Evolutionary conservation across 1,140 invertebrate genomes (phyloP).

Genomic region (Pentalonia nigronervosa): DNA sequence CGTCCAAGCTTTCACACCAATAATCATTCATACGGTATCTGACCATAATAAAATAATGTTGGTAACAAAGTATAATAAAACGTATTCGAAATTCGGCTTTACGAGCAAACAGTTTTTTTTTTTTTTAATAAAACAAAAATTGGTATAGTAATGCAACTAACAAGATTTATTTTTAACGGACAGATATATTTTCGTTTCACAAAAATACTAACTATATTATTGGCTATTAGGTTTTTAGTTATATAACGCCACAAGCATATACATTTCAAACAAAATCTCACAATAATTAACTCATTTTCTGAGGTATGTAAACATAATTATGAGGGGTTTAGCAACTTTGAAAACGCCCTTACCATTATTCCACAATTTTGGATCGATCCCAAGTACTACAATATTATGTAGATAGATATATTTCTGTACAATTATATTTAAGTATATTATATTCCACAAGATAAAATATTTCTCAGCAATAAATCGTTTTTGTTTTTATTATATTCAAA

Average conservation of each 20-base stretch:
- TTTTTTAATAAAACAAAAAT: neutral
- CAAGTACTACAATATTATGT: neutral
- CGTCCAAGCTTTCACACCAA: neutral
- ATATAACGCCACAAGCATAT: neutral
- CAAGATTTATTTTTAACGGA: neutral
- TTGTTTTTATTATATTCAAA: neutral
- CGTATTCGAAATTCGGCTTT: neutral
- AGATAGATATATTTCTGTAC: neutral
- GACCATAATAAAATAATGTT: neutral
- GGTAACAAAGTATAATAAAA: neutral
- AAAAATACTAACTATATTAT: neutral
- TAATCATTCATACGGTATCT: neutral
- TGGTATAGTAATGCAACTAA: neutral
- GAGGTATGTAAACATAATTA: neutral
- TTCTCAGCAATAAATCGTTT: neutral
- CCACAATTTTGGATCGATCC: neutral
- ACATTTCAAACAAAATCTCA: neutral
- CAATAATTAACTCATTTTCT: neutral
- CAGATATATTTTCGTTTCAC: neutral
- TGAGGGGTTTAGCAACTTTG: neutral
- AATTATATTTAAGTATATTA: slow-evolving; percentile 2
- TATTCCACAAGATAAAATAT: neutral
- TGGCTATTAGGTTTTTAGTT: neutral
- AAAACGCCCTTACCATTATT: neutral
- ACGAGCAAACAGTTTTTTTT: neutral